These are phyloP conservation scores for Leptopilina boulardi DNA, from an alignment of 1,140 invertebrate species.

Conservation along the genomic window DNA sequence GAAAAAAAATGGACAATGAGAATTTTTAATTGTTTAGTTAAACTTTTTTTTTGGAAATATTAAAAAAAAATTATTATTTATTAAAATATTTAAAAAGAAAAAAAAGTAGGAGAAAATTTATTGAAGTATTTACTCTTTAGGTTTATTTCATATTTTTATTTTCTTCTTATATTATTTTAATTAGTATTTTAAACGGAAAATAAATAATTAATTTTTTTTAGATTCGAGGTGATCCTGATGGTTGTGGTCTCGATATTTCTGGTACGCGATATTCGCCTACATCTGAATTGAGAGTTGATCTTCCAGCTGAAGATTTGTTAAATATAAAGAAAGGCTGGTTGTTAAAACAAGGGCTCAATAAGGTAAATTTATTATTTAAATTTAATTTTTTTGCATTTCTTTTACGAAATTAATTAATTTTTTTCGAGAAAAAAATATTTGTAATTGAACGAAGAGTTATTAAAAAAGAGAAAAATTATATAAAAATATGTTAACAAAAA, in stretches of 20 bases:
- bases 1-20: no score
- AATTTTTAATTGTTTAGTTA: no score
- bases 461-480: no score
- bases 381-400: background rate
- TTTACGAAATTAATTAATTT: no score
- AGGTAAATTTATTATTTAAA: conserved; percentile 64
- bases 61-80: no score
- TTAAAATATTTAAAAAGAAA: no score
- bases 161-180: conserved; percentile 14
- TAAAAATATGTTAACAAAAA: no score
- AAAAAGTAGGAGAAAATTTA: no score
- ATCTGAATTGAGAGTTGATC: conserved; percentile 82
- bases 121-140: no score
- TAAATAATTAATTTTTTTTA: conserved; percentile 52
- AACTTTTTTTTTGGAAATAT: no score
- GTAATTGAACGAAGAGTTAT: no score
- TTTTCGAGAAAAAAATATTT: no score
- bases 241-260: conserved; percentile 84
- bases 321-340: conserved; percentile 96
- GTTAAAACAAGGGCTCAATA: conserved; percentile 85
- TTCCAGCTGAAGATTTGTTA: conserved; percentile 87
- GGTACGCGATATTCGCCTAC: conserved; percentile 79
- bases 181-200: conserved; percentile 46
- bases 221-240: conserved; percentile 89
- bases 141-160: conserved; percentile 39